These are phyloP conservation scores for Odontesthes bonariensis DNA, from an alignment of 2,113 vertebrate species.

Conservation along the genomic window DNA sequence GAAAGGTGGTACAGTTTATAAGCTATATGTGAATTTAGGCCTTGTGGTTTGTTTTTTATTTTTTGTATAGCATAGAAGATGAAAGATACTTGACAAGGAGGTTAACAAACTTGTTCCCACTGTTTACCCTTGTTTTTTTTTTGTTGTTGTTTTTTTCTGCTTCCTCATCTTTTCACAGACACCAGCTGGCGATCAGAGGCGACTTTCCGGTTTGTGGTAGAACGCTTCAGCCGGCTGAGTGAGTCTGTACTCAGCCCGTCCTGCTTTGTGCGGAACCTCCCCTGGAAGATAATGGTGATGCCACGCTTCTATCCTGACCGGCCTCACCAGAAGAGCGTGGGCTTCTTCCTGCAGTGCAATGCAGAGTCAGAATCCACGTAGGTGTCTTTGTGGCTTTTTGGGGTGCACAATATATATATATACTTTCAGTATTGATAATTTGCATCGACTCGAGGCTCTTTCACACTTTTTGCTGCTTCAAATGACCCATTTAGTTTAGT, in stretches of 20 bases:
- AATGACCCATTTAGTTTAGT: not conserved
- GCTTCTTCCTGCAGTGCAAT: conserved; percentile 99
- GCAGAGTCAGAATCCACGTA: conserved; percentile 99
- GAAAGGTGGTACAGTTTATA: not conserved
- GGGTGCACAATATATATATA: not conserved
- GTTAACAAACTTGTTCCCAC: not conserved
- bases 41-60: no score
- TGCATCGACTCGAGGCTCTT: not conserved
- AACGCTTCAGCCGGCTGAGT: conserved; percentile 96
- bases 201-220: conserved; percentile 97
- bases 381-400: conserved; percentile 58
- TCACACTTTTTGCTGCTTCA: conserved; percentile 3
- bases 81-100: no score
- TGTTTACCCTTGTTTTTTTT: no score
- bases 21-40: no score
- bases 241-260: conserved; percentile 98
- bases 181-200: conserved; percentile 99
- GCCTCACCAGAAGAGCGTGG: conserved; percentile 98
- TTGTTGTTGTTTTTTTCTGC: no score
- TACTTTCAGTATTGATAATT: not conserved
- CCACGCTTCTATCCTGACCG: conserved; percentile 97
- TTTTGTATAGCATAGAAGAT: no score
- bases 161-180: conserved; percentile 79
- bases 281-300: conserved; percentile 99
- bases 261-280: conserved; percentile 97